phyloP scores from a whole-genome alignment of 2,113 vertebrate species.

The Larimichthys polyactis region DNA sequence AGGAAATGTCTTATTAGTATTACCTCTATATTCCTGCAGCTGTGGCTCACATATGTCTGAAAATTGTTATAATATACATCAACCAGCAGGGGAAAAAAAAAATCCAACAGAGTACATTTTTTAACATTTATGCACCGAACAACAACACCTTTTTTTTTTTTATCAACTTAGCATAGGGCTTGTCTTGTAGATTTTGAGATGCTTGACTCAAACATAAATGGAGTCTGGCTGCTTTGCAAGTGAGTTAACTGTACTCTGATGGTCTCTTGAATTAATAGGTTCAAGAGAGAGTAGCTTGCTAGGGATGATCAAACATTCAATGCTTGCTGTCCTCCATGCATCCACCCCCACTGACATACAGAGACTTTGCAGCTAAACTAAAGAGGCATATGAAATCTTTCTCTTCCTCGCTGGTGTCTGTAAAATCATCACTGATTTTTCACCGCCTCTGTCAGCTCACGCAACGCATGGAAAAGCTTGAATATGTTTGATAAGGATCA shows the following conservation, averaged over 20 bases:
- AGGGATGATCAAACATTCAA: slow-evolving; percentile 9
- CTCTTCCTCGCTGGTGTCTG: not conserved
- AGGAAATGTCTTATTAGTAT: not conserved
- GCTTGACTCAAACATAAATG: not conserved
- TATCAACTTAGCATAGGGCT: not conserved
- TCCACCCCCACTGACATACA: not conserved
- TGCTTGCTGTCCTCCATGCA: not conserved
- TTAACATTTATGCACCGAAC: not conserved
- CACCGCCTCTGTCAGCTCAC: slow-evolving; percentile 15
- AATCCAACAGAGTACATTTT: not conserved
- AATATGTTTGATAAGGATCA: slow-evolving; percentile 63
- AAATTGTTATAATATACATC: not conserved
- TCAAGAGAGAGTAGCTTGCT: slow-evolving; percentile 10
- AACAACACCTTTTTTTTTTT: not conserved
- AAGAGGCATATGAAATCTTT: slow-evolving; percentile 10
- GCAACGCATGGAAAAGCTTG: slow-evolving; percentile 42
- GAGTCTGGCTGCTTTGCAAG: not conserved
- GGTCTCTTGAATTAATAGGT: slow-evolving; percentile 24
- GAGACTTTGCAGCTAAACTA: not conserved
- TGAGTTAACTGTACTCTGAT: slow-evolving; percentile 2
- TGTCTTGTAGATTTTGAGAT: not conserved
- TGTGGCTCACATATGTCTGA: not conserved
- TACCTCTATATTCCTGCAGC: not conserved
- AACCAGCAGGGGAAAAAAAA: not conserved
- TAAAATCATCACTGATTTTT: slow-evolving; percentile 26